A percentile compares a stretch with the other conserved stretches of the same genome.
phyloP scores from a whole-genome alignment of 2,797 vertebrate species.

The Ctenochaetus hawaiiensis region DNA sequence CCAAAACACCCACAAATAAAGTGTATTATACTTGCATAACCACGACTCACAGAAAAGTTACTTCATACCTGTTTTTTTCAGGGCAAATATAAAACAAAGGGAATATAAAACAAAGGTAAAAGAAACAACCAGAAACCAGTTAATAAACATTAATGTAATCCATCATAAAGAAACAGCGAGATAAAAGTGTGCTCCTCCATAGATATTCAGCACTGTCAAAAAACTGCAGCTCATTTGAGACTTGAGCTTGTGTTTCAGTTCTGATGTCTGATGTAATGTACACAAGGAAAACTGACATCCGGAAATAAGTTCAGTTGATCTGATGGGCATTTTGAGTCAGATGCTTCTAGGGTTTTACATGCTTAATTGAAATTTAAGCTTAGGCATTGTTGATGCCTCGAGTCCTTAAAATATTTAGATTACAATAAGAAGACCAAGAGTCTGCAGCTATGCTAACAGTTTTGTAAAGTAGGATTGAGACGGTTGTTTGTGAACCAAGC shows the following conservation, averaged over 20 bases:
- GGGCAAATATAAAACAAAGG: not conserved
- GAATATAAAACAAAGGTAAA: not conserved
- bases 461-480: not conserved
- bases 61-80: not conserved
- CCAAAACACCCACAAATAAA: constrained; percentile 52
- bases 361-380: not conserved
- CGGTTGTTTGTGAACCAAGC: no score
- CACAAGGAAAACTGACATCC: not conserved
- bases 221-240: not conserved
- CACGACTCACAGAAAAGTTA: constrained; percentile 27
- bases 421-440: not conserved
- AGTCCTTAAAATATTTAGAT: not conserved
- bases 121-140: not conserved
- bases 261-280: not conserved
- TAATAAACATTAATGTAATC: not conserved
- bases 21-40: constrained; percentile 36
- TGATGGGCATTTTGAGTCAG: not conserved
- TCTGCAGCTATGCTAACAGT: not conserved
- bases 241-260: not conserved
- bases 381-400: not conserved
- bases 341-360: not conserved
- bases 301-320: not conserved
- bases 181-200: not conserved
- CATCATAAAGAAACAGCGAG: not conserved
- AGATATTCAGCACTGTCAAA: not conserved